These are phyloP conservation scores for Archips crataeganus DNA, from an alignment of 2,888 invertebrate species.

Conservation along the genomic window DNA sequence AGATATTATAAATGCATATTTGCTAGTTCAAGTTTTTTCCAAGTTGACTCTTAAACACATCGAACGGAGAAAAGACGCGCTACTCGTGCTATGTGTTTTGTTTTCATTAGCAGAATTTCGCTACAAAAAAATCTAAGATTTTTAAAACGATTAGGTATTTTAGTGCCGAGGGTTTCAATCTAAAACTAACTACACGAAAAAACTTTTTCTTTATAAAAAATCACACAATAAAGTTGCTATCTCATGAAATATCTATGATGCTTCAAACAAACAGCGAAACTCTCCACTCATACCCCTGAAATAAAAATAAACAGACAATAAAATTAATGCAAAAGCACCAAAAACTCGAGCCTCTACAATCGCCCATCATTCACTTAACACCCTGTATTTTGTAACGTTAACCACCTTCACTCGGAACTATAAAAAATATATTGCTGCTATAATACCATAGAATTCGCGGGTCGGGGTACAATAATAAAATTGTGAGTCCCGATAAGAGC, in stretches of 20 bases:
- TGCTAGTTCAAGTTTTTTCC: too few species aligned
- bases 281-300: background rate
- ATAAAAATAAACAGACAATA: constrained; percentile 38
- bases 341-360: constrained; percentile 12
- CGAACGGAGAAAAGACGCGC: too few species aligned
- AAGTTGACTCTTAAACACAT: too few species aligned
- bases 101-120: too few species aligned
- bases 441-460: constrained; percentile 59
- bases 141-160: too few species aligned
- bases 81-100: too few species aligned
- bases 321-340: constrained; percentile 39
- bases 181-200: too few species aligned
- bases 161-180: too few species aligned
- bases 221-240: background rate
- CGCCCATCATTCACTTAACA: constrained; percentile 42
- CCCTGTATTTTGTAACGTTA: constrained; percentile 39
- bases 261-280: background rate
- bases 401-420: constrained; percentile 59
- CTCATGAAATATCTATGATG: background rate
- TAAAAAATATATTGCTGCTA: constrained; percentile 63
- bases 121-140: too few species aligned
- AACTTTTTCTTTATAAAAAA: background rate
- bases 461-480: constrained; percentile 59
- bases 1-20: too few species aligned
- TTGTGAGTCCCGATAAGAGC: constrained; percentile 53